phyloP scores from a whole-genome alignment of 1,140 invertebrate genomes.

The Drosophila baimaii region DNA sequence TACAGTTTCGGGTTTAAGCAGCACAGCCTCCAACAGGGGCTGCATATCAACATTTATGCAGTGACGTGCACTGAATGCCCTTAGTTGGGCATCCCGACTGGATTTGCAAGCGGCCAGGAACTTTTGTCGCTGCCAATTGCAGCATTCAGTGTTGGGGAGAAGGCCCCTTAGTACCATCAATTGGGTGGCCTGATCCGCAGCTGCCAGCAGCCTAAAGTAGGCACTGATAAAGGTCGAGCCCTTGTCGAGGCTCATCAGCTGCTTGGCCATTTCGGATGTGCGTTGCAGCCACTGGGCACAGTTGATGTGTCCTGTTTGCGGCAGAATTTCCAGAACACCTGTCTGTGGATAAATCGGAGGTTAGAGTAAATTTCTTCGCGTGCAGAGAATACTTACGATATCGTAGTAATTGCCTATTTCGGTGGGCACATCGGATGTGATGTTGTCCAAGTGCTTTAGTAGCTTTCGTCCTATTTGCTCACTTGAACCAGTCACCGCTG shows the following conservation, averaged over 20 bases:
- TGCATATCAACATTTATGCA: neutral
- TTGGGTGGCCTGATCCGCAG: slow-evolving; percentile 5
- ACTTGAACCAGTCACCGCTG: slow-evolving; percentile 8
- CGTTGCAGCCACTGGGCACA: slow-evolving; percentile 31
- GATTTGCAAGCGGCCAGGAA: slow-evolving; percentile 36
- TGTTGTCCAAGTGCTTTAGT: slow-evolving; percentile 27
- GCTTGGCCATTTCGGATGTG: slow-evolving; percentile 8
- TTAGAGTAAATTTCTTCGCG: neutral
- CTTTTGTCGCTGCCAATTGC: slow-evolving; percentile 52
- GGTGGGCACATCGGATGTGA: slow-evolving; percentile 3
- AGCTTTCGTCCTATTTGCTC: slow-evolving; percentile 23
- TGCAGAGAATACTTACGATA: slow-evolving; percentile 33
- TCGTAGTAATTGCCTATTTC: slow-evolving; percentile 57
- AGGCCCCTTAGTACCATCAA: slow-evolving; percentile 35
- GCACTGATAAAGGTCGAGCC: slow-evolving; percentile 15
- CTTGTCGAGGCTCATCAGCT: slow-evolving; percentile 13
- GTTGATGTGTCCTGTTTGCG: neutral
- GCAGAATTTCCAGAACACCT: slow-evolving; percentile 40
- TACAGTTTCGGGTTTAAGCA: neutral
- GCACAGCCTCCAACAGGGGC: slow-evolving; percentile 15
- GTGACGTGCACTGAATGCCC: slow-evolving; percentile 26
- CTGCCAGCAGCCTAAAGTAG: slow-evolving; percentile 41
- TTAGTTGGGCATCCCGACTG: slow-evolving; percentile 31
- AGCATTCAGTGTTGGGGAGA: neutral
- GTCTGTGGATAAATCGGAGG: slow-evolving; percentile 5